Evolutionary conservation across 2,888 invertebrate genomes (phyloP).

Genomic region (Heliconius erato): DNA sequence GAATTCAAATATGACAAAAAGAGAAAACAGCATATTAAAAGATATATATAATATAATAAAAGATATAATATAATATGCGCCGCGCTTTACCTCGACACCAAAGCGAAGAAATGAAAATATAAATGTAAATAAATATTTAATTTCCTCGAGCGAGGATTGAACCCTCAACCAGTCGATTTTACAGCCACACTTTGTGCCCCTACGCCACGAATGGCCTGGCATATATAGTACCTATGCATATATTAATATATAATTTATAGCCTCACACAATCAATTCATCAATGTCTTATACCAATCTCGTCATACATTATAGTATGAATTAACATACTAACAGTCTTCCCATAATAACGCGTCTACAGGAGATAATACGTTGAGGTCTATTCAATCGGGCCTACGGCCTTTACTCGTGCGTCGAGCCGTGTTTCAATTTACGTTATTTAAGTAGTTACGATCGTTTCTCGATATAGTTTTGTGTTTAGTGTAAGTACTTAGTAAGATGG

Average conservation of each 20-base stretch:
- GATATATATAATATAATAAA: too few relatives aligned
- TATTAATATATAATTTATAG: neutral
- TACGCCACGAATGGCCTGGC: too few relatives aligned
- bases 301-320: constrained; percentile 21
- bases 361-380: constrained; percentile 34
- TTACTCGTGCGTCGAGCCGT: constrained; percentile 29
- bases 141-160: too few relatives aligned
- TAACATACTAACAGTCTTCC: constrained; percentile 36
- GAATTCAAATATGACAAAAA: too few relatives aligned
- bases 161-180: too few relatives aligned
- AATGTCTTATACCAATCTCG: constrained; percentile 22
- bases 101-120: too few relatives aligned
- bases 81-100: too few relatives aligned
- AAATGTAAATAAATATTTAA: too few relatives aligned
- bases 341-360: constrained; percentile 39
- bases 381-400: constrained; percentile 37
- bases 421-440: constrained; percentile 41
- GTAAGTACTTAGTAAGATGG: neutral
- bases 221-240: neutral
- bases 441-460: constrained; percentile 34
- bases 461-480: constrained; percentile 1
- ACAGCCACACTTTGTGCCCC: too few relatives aligned
- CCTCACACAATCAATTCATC: constrained; percentile 3
- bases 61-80: too few relatives aligned
- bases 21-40: too few relatives aligned